These are phyloP conservation scores for Drepana falcataria DNA, from an alignment of 2,888 invertebrate genomes.

Conservation along the genomic window DNA sequence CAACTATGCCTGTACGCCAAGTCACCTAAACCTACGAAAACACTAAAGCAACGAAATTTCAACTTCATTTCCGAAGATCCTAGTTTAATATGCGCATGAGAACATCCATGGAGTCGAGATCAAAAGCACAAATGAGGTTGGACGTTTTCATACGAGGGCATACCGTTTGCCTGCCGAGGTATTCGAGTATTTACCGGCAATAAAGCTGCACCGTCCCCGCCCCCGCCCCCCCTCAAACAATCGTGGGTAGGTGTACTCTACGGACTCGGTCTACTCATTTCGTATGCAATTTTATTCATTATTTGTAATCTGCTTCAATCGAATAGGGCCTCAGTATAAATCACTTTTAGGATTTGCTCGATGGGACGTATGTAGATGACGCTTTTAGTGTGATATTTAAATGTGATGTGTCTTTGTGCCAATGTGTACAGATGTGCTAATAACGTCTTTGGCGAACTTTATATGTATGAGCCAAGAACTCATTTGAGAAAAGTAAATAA, in stretches of 20 bases:
- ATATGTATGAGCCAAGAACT: slow-evolving; percentile 66
- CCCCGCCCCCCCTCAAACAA: slow-evolving; percentile 56
- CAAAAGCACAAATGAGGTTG: slow-evolving; percentile 40
- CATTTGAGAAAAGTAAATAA: slow-evolving; percentile 74
- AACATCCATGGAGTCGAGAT: slow-evolving; percentile 19
- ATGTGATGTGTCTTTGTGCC: slow-evolving; percentile 64
- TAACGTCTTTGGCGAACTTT: slow-evolving; percentile 56
- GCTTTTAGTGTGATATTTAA: slow-evolving; percentile 76
- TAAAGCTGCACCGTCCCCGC: slow-evolving; percentile 42
- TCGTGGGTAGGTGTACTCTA: slow-evolving; percentile 37
- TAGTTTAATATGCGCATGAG: background rate
- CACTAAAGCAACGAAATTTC: too few species aligned
- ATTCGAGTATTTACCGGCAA: slow-evolving; percentile 59
- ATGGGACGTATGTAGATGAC: slow-evolving; percentile 73
- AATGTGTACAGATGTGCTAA: slow-evolving; percentile 53
- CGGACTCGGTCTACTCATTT: slow-evolving; percentile 71
- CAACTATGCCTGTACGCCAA: too few species aligned
- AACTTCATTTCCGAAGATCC: background rate
- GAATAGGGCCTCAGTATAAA: slow-evolving; percentile 74
- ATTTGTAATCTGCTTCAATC: slow-evolving; percentile 78
- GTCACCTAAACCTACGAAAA: too few species aligned
- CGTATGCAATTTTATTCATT: slow-evolving; percentile 79
- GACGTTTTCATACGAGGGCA: slow-evolving; percentile 32
- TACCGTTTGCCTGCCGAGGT: slow-evolving; percentile 28
- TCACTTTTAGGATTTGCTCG: slow-evolving; percentile 74